Evolutionary conservation across 2,797 vertebrate genomes (phyloP).

Genomic region (Pampus argenteus): DNA sequence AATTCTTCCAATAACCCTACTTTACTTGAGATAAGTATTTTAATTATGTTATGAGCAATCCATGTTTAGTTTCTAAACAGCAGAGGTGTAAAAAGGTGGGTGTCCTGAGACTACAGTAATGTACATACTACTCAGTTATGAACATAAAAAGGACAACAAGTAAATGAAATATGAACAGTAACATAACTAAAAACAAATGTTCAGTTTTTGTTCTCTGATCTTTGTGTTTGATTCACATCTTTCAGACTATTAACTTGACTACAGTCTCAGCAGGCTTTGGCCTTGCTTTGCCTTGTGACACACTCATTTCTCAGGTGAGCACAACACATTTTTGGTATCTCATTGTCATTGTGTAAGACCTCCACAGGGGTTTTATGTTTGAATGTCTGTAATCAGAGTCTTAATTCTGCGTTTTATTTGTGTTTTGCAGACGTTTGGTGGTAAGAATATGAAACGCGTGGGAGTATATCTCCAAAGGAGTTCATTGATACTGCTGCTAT

Average conservation of each 20-base stretch:
- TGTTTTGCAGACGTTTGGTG: constrained; percentile 86
- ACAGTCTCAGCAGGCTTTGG: constrained; percentile 86
- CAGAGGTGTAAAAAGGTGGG: neutral
- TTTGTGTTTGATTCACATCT: constrained; percentile 6
- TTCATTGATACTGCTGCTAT: constrained; percentile 87
- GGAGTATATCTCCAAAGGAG: constrained; percentile 91
- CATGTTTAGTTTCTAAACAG: neutral
- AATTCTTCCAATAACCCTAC: neutral
- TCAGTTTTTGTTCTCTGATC: constrained; percentile 5
- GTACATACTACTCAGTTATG: neutral
- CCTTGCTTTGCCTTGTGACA: constrained; percentile 90
- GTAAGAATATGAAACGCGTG: constrained; percentile 90
- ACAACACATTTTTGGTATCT: neutral
- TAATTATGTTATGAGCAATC: too few relatives aligned
- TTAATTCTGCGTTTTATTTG: neutral
- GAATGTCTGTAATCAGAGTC: neutral
- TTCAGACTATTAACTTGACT: constrained; percentile 87
- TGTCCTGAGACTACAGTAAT: neutral
- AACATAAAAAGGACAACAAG: neutral
- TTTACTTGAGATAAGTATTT: neutral
- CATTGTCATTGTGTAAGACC: neutral
- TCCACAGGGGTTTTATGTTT: neutral
- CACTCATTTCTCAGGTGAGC: constrained; percentile 91
- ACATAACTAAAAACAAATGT: neutral
- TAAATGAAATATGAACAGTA: neutral